Percentiles rank a stretch among this genome's conserved stretches.
phyloP scores from a whole-genome alignment of 2,113 vertebrate species.

The Phyllopteryx taeniolatus region DNA sequence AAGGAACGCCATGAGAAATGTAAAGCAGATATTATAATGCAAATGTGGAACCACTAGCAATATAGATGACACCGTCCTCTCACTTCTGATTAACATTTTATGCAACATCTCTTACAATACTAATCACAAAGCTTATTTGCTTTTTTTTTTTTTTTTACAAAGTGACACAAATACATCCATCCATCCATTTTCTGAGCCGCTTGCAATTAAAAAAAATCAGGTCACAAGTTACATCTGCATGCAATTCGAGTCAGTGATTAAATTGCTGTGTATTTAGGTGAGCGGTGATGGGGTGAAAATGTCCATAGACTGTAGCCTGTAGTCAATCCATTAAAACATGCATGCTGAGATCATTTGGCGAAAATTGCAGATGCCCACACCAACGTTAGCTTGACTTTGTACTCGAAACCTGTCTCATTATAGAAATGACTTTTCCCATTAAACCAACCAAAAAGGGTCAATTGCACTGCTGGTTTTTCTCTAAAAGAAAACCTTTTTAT shows the following conservation, averaged over 20 bases:
- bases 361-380: neutral
- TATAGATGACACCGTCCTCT: neutral
- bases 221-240: slow-evolving; percentile 1
- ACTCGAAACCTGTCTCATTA: slow-evolving; percentile 4
- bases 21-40: neutral
- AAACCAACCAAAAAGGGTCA: slow-evolving; percentile 1
- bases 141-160: neutral
- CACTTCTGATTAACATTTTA: neutral
- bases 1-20: neutral
- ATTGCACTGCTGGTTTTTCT: neutral
- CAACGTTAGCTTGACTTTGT: neutral
- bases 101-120: neutral
- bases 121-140: neutral
- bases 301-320: neutral
- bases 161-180: slow-evolving; percentile 1
- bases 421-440: slow-evolving; percentile 1
- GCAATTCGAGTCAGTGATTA: slow-evolving; percentile 1
- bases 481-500: neutral
- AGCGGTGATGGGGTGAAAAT: neutral
- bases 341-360: neutral
- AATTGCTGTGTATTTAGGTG: neutral
- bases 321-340: neutral
- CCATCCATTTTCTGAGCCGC: no score
- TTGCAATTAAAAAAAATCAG: slow-evolving; percentile 4
- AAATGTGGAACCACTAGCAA: neutral